These are phyloP conservation scores for Athalia cordata DNA, from an alignment of 2,888 invertebrate genomes.

Conservation along the genomic window DNA sequence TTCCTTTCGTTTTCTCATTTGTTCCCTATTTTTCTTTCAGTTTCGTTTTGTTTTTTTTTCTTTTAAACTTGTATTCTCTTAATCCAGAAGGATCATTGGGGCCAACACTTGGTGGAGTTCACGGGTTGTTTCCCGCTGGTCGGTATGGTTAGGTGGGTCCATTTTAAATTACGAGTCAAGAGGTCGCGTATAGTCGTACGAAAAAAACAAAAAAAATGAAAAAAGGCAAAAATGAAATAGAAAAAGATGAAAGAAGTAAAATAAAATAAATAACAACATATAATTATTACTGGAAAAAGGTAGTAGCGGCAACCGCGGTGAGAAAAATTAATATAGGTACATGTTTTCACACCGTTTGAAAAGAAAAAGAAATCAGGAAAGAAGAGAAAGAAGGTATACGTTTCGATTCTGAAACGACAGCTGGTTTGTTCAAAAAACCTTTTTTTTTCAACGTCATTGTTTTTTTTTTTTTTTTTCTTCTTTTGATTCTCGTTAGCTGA, in stretches of 20 bases:
- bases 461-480: background rate
- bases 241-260: background rate
- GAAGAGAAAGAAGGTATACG: no score
- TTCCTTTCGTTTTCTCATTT: background rate
- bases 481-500: slow-evolving; percentile 13
- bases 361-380: no score
- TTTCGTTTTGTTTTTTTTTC: background rate
- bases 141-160: background rate
- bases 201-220: background rate
- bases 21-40: background rate
- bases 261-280: no score
- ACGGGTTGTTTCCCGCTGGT: slow-evolving; percentile 32
- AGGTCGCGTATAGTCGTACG: background rate
- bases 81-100: slow-evolving; percentile 32
- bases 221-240: background rate
- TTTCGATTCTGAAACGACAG: no score
- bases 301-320: no score
- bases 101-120: slow-evolving; percentile 30
- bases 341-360: no score
- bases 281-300: no score
- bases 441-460: background rate
- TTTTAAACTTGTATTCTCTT: slow-evolving; percentile 13
- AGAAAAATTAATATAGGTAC: no score
- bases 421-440: no score
- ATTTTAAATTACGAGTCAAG: slow-evolving; percentile 35